Evolutionary conservation across 2,113 vertebrate species (phyloP).

Genomic region (Manacus vitellinus): DNA sequence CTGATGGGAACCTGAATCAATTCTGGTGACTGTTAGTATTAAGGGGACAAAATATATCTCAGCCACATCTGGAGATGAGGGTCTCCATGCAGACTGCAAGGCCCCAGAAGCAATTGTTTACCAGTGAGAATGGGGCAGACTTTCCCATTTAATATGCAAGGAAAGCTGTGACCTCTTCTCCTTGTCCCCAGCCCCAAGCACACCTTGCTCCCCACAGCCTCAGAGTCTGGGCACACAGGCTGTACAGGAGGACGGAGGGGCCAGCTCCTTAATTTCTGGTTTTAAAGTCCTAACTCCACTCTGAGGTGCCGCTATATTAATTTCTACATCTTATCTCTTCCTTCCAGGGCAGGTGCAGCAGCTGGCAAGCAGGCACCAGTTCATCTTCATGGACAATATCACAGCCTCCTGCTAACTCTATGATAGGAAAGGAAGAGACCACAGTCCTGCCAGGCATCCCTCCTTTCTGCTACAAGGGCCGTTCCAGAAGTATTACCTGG

Average conservation of each 20-base stretch:
- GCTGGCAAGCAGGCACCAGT: not conserved
- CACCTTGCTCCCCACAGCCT: not conserved
- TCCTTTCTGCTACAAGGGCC: not conserved
- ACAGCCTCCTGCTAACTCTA: not conserved
- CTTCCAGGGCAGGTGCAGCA: slow-evolving; percentile 13
- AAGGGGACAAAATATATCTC: fast-evolving
- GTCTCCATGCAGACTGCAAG: not conserved
- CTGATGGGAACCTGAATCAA: not conserved
- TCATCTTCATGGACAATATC: not conserved
- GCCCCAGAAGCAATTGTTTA: not conserved
- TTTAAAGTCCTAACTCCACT: not conserved
- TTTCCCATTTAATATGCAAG: not conserved
- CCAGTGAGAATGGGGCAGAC: fast-evolving
- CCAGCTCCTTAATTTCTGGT: not conserved
- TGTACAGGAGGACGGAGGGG: not conserved
- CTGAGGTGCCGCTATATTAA: not conserved
- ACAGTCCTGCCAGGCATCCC: not conserved
- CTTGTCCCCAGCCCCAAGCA: not conserved
- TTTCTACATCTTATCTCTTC: slow-evolving; percentile 1
- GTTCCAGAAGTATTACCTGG: not conserved
- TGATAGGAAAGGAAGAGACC: not conserved
- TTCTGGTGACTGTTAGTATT: not conserved
- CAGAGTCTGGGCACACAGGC: fast-evolving
- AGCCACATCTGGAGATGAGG: not conserved
- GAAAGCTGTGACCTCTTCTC: not conserved